A percentile compares a stretch with the other conserved stretches of the same genome.
Evolutionary conservation across 2,797 vertebrate species (phyloP).

Genomic region (Clarias laeviceps): DNA sequence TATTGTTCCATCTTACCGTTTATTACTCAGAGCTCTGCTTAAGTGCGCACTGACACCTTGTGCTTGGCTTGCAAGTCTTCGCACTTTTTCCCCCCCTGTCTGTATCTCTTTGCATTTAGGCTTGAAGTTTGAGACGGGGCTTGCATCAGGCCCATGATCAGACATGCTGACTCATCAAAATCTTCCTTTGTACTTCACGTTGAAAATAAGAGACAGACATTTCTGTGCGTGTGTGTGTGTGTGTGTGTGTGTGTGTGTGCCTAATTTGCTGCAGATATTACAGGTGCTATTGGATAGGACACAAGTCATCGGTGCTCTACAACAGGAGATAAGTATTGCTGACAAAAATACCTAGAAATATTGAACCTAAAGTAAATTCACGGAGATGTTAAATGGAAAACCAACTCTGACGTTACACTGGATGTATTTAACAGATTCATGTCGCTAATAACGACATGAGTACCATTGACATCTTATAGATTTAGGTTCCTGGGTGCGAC

Average conservation of each 20-base stretch:
- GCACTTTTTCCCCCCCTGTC: constrained; percentile 55
- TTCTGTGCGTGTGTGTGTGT: too few relatives aligned
- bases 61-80: constrained; percentile 70
- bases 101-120: constrained; percentile 57
- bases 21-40: constrained; percentile 64
- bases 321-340: background rate
- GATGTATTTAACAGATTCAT: background rate
- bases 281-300: background rate
- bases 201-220: constrained; percentile 24
- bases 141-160: constrained; percentile 62
- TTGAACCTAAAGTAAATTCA: background rate
- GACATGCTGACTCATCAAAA: constrained; percentile 71
- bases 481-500: background rate
- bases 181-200: constrained; percentile 67
- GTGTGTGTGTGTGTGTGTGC: too few relatives aligned
- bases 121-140: constrained; percentile 65
- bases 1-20: constrained; percentile 55
- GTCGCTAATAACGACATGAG: background rate
- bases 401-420: background rate
- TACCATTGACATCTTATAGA: background rate
- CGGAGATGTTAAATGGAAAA: background rate
- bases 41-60: constrained; percentile 70
- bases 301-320: too few relatives aligned
- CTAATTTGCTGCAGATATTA: constrained; percentile 2
- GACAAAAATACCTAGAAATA: background rate